These are phyloP conservation scores for Thomomys bottae DNA, from an alignment of 2,113 vertebrate genomes.

Conservation along the genomic window DNA sequence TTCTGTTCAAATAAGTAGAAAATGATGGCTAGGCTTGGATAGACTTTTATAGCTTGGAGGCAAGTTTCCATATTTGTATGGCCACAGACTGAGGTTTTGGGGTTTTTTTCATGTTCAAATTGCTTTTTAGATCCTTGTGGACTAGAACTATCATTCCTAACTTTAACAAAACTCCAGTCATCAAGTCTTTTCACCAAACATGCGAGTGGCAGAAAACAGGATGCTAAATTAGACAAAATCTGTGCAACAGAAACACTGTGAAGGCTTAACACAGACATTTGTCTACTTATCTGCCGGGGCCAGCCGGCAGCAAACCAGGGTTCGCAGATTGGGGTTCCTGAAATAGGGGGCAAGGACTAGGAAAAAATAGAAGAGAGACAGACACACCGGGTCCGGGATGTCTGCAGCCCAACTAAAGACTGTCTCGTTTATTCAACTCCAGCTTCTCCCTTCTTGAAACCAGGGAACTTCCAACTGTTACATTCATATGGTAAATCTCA, in stretches of 20 bases:
- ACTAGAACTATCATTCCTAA: constrained; percentile 1
- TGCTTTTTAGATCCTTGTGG: constrained; percentile 7
- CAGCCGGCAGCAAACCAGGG: no score
- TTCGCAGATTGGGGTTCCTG: no score
- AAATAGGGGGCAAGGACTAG: no score
- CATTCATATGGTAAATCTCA: no score
- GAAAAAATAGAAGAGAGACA: no score
- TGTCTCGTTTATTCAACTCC: no score
- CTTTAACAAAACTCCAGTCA: constrained; percentile 39
- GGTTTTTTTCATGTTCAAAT: neutral
- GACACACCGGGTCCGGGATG: no score
- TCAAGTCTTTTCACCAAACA: constrained; percentile 29
- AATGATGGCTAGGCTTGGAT: neutral
- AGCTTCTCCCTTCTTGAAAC: no score
- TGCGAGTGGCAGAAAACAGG: constrained; percentile 9
- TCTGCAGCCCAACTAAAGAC: no score
- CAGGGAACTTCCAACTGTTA: no score
- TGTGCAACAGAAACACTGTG: neutral
- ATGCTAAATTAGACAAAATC: constrained; percentile 52
- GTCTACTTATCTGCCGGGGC: neutral
- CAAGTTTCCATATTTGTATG: neutral
- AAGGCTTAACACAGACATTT: neutral
- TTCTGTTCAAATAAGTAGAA: neutral
- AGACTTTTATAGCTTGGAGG: neutral
- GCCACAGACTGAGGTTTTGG: no score